Conservation (phyloP, 2,113 vertebrate species). For the Hypomesus transpacificus region DNA sequence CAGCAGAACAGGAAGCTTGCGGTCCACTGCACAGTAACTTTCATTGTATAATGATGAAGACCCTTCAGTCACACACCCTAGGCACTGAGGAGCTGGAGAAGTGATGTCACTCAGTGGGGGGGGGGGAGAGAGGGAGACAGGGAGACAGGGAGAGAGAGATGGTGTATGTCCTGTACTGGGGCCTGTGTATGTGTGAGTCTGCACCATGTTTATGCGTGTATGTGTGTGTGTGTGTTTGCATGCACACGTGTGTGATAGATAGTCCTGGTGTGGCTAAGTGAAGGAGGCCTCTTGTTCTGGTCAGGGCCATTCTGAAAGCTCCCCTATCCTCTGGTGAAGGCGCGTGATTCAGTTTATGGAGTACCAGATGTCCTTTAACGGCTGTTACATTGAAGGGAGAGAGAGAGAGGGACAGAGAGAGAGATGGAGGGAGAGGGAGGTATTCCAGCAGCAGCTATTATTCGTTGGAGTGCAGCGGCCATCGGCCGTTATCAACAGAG, state of each 20-base stretch:
- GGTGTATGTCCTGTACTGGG: neutral
- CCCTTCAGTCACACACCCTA: neutral
- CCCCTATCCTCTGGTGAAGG: conserved; percentile 15
- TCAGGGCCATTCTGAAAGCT: conserved; percentile 6
- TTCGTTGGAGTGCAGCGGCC: conserved; percentile 8
- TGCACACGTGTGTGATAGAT: neutral
- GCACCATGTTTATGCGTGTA: conserved; percentile 37
- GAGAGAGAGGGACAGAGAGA: conserved; percentile 7
- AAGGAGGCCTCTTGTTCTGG: conserved; percentile 49
- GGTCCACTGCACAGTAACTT: neutral
- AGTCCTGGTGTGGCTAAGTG: conserved; percentile 7
- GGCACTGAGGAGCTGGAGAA: neutral
- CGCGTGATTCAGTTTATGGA: conserved; percentile 33
- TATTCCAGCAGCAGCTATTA: conserved; percentile 1
- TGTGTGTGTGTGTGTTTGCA: conserved; percentile 29
- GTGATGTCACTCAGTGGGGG: too few relatives aligned
- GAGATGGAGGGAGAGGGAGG: neutral
- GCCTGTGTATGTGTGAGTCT: conserved; percentile 29
- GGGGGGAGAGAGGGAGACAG: too few relatives aligned
- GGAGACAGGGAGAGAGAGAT: too few relatives aligned
- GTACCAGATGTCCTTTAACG: conserved; percentile 36
- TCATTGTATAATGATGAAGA: neutral
- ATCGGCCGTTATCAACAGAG: conserved; percentile 39
- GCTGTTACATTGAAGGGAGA: conserved; percentile 13
- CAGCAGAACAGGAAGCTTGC: neutral